These are phyloP conservation scores for Cricetomys ansorgei DNA, from an alignment of 2,113 vertebrate genomes.

Conservation along the genomic window DNA sequence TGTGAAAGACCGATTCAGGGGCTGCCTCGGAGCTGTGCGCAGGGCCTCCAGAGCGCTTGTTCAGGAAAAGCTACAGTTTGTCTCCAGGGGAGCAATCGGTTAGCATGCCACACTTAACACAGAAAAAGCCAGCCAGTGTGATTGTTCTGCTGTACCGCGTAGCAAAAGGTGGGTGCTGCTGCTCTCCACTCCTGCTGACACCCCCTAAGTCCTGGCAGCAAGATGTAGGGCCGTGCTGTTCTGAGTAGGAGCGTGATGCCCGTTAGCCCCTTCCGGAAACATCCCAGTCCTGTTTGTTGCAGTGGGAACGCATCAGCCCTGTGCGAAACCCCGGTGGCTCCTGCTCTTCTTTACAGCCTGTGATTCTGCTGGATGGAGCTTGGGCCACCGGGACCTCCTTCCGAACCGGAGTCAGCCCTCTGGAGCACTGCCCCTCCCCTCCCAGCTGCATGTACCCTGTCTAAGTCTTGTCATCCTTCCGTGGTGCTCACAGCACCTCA, in stretches of 20 bases:
- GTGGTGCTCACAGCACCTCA: neutral
- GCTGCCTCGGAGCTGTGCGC: neutral
- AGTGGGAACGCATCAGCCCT: neutral
- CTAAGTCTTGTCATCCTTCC: neutral
- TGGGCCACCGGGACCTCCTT: neutral
- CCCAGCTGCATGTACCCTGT: rapidly evolving
- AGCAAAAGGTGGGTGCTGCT: neutral
- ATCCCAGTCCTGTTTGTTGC: neutral
- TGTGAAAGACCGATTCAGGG: neutral
- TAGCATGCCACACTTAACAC: neutral
- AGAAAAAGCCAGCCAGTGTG: neutral
- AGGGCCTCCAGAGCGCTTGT: neutral
- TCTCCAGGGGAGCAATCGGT: neutral
- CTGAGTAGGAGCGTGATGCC: neutral
- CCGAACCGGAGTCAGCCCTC: neutral
- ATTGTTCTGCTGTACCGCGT: neutral
- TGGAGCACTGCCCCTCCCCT: neutral
- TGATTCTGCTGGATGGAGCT: neutral
- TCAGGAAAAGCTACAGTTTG: neutral
- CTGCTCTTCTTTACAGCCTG: neutral
- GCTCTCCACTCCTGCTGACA: no score
- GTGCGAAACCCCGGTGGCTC: neutral
- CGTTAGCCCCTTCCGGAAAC: neutral
- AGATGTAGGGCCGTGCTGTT: neutral
- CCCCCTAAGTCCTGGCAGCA: neutral